Evolutionary conservation across 2,888 invertebrate genomes (phyloP).

Genomic region (Phasia obesa): DNA sequence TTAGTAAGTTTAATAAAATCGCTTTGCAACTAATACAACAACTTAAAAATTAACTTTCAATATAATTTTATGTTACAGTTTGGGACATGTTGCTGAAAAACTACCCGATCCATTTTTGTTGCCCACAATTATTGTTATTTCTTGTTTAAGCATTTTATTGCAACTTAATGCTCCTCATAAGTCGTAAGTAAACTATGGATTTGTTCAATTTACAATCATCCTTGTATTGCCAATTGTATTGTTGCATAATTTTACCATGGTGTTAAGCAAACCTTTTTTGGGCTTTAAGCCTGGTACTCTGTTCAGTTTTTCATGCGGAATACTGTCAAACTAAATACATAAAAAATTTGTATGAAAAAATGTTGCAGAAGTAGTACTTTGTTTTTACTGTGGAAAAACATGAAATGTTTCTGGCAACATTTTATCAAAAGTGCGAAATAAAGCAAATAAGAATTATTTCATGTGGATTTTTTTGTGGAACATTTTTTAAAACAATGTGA

Average conservation of each 20-base stretch:
- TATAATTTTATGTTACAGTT: conserved; percentile 34
- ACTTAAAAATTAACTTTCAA: neutral
- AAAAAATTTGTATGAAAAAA: no score
- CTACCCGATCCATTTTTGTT: conserved; percentile 86
- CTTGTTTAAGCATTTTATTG: conserved; percentile 86
- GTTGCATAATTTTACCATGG: neutral
- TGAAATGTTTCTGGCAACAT: no score
- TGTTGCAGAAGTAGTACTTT: no score
- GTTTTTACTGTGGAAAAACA: no score
- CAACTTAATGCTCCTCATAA: conserved; percentile 87
- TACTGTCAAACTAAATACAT: no score
- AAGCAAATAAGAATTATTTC: no score
- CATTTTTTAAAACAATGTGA: no score
- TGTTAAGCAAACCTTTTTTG: no score
- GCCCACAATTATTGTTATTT: conserved; percentile 84
- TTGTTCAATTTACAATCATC: neutral
- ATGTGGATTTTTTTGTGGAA: no score
- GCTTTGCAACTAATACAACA: neutral
- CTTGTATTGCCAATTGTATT: no score
- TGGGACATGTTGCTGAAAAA: conserved; percentile 54
- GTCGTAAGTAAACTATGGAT: conserved; percentile 83
- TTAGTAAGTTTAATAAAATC: conserved; percentile 22
- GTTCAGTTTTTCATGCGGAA: neutral
- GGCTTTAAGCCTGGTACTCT: no score
- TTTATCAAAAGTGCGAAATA: no score